Evolutionary conservation across 2,888 invertebrate species (phyloP).

Genomic region (Tipula vernalis): DNA sequence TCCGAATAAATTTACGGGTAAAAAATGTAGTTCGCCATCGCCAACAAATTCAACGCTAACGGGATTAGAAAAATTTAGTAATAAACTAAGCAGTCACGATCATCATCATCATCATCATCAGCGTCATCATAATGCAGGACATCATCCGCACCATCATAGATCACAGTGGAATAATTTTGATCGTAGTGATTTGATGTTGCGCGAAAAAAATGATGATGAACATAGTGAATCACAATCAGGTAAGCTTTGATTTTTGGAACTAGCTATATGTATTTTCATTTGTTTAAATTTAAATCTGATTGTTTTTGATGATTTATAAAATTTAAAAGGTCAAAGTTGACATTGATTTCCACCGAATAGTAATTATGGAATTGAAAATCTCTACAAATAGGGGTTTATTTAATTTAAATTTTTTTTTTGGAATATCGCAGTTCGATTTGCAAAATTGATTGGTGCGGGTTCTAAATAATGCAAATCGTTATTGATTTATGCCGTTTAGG

Average conservation of each 20-base stretch:
- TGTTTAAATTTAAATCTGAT: no score
- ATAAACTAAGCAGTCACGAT: slow-evolving; percentile 13
- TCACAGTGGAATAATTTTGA: slow-evolving; percentile 39
- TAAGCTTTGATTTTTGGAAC: slow-evolving; percentile 27
- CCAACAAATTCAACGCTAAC: slow-evolving; percentile 17
- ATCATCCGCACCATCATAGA: slow-evolving; percentile 13
- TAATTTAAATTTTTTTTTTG: no score
- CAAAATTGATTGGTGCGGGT: no score
- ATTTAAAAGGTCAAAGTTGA: no score
- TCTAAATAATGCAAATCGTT: no score
- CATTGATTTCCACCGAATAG: no score
- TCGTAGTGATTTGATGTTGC: slow-evolving; percentile 36
- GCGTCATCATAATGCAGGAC: background rate
- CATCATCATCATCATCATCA: slow-evolving; percentile 13
- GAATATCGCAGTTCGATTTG: no score
- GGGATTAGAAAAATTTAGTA: slow-evolving; percentile 10
- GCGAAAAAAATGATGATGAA: slow-evolving; percentile 32
- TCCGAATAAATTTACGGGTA: slow-evolving; percentile 79
- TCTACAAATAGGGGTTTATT: no score
- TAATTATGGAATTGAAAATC: no score
- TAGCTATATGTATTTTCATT: background rate
- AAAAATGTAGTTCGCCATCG: slow-evolving; percentile 25
- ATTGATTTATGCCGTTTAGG: no score
- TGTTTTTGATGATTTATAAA: no score
- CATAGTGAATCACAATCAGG: slow-evolving; percentile 40